Conservation (phyloP, 2,888 invertebrate genomes). For the Falcaria lacertinaria region DNA sequence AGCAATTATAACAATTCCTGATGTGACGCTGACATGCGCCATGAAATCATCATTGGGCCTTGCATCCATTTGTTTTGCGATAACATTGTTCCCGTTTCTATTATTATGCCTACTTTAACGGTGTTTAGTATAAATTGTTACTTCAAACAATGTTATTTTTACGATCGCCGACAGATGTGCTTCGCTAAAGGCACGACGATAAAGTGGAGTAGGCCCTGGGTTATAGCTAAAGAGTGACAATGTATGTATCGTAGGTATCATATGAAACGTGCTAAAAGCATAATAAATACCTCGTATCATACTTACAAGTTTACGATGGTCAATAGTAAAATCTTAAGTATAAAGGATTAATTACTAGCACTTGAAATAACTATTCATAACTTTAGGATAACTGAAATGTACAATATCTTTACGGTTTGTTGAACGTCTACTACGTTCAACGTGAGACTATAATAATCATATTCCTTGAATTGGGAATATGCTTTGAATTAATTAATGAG, state of each 20-base stretch:
- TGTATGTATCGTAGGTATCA: constrained; percentile 4
- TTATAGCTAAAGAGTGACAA: not conserved
- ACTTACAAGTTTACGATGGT: too few species aligned
- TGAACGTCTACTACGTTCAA: too few species aligned
- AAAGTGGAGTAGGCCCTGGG: not conserved
- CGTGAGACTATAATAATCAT: too few species aligned
- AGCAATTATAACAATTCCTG: not conserved
- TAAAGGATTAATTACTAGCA: too few species aligned
- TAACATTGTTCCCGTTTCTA: constrained; percentile 25
- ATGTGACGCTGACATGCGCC: constrained; percentile 1
- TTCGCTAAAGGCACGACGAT: not conserved
- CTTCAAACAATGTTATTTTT: constrained; percentile 1
- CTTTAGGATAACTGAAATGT: too few species aligned
- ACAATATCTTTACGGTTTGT: too few species aligned
- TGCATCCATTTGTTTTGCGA: constrained; percentile 19
- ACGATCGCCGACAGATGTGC: constrained; percentile 11
- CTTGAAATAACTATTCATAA: too few species aligned
- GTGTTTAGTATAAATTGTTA: not conserved
- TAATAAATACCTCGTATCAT: not conserved
- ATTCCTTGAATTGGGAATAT: too few species aligned
- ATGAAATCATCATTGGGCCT: constrained; percentile 8
- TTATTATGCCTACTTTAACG: not conserved
- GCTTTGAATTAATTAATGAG: too few species aligned
- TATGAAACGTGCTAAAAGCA: not conserved
- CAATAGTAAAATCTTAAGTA: too few species aligned